Conservation (phyloP, 2,888 invertebrate species). For the Nesidiocoris tenuis region DNA sequence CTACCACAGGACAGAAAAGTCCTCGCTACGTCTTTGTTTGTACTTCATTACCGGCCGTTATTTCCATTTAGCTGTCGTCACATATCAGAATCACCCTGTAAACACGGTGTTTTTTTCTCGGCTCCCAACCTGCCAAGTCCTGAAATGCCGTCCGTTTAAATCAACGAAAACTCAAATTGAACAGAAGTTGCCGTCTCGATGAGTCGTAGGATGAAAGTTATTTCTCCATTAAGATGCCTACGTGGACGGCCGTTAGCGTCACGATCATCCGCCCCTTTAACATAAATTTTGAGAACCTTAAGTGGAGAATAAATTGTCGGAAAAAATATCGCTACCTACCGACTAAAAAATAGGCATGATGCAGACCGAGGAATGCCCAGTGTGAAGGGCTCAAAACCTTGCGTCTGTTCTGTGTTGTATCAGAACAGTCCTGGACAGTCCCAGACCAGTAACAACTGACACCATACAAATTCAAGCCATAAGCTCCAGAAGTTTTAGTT, state of each 20-base stretch:
- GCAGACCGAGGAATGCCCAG: too few species aligned
- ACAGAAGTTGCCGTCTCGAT: neutral
- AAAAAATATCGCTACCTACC: too few species aligned
- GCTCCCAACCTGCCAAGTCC: neutral
- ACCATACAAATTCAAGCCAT: too few species aligned
- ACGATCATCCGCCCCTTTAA: too few species aligned
- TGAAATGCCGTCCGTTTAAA: neutral
- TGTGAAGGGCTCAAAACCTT: too few species aligned
- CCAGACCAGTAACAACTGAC: too few species aligned
- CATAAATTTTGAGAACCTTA: too few species aligned
- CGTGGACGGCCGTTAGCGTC: neutral
- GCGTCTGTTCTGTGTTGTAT: too few species aligned
- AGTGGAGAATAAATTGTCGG: too few species aligned
- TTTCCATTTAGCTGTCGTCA: conserved; percentile 42
- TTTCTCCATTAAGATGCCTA: conserved; percentile 21
- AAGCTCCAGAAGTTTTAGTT: too few species aligned
- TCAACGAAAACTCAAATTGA: neutral
- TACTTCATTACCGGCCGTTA: conserved; percentile 41
- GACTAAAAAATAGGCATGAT: too few species aligned
- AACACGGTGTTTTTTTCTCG: conserved; percentile 30
- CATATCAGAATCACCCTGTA: conserved; percentile 44
- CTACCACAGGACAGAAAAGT: neutral
- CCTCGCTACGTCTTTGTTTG: conserved; percentile 25
- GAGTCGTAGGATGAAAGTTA: conserved; percentile 25
- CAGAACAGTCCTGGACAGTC: too few species aligned